phyloP scores from a whole-genome alignment of 2,113 vertebrate genomes.

The Bombycilla garrulus region DNA sequence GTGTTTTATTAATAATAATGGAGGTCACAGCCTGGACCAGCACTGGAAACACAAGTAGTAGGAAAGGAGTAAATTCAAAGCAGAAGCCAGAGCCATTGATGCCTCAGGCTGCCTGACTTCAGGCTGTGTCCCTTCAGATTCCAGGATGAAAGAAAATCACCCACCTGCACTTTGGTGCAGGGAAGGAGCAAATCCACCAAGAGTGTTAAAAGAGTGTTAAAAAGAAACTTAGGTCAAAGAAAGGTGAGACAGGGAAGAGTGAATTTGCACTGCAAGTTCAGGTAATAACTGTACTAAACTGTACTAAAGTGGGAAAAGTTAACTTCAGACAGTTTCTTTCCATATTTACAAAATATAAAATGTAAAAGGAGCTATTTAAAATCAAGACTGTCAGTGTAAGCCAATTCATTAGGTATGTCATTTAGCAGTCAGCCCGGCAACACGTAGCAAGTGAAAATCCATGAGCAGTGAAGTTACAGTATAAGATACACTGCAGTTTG shows the following conservation, averaged over 20 bases:
- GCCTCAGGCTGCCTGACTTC: background rate
- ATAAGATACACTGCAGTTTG: background rate
- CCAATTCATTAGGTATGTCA: background rate
- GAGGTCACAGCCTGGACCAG: background rate
- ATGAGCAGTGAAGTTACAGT: background rate
- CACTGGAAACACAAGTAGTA: background rate
- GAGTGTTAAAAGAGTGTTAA: background rate
- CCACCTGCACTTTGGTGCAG: background rate
- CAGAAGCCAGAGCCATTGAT: slow-evolving; percentile 9
- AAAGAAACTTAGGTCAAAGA: slow-evolving; percentile 6
- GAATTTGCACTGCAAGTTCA: background rate
- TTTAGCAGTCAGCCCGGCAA: background rate
- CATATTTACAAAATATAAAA: background rate
- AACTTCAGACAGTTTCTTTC: background rate
- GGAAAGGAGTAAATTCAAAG: slow-evolving; percentile 21
- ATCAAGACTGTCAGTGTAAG: background rate
- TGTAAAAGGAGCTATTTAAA: background rate
- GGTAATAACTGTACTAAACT: background rate
- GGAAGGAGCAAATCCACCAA: background rate
- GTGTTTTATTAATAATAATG: background rate
- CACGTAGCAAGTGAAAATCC: background rate
- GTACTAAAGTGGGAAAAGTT: background rate
- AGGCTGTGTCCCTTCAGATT: background rate
- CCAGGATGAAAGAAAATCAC: background rate
- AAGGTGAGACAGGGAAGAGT: background rate